These are phyloP conservation scores for Dicyrtoma fusca DNA, from an alignment of 2,888 invertebrate genomes.

Conservation along the genomic window DNA sequence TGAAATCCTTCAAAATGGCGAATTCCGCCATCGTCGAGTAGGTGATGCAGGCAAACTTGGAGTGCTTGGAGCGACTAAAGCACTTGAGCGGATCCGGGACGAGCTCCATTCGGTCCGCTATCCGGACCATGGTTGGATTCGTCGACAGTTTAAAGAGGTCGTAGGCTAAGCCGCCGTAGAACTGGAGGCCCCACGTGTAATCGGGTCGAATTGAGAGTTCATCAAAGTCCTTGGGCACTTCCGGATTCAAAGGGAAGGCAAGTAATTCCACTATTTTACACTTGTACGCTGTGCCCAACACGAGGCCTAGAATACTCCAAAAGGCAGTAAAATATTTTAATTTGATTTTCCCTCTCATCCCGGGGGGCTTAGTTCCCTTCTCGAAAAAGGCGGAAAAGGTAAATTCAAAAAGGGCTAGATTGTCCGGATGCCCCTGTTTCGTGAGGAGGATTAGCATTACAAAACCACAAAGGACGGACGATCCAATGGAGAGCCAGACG, in stretches of 20 bases:
- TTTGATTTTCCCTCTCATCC: not conserved
- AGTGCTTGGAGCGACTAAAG: not conserved
- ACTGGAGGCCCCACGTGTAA: slow-evolving; percentile 11
- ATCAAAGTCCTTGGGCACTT: slow-evolving; percentile 5
- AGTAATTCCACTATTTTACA: not conserved
- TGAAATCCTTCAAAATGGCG: slow-evolving; percentile 14
- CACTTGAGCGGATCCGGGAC: slow-evolving; percentile 1
- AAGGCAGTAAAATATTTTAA: not conserved
- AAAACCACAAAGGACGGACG: not conserved
- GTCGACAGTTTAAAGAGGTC: slow-evolving; percentile 6
- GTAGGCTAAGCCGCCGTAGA: slow-evolving; percentile 12
- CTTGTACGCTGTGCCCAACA: slow-evolving; percentile 1
- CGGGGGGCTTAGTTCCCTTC: not conserved
- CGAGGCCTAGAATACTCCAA: slow-evolving; percentile 6
- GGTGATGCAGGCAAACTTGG: slow-evolving; percentile 13
- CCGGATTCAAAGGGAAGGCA: slow-evolving; percentile 2
- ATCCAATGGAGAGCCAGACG: not conserved
- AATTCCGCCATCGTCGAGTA: slow-evolving; percentile 12
- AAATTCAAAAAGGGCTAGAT: not conserved
- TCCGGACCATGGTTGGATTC: not conserved
- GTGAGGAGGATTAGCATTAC: not conserved
- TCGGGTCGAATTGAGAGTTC: not conserved
- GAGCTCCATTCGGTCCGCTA: not conserved
- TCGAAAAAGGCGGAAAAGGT: slow-evolving; percentile 4
- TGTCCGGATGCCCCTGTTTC: not conserved